A percentile compares a stretch with the other conserved stretches of the same genome.
Conservation (phyloP, 2,113 vertebrate genomes). For the Nesoenas mayeri region DNA sequence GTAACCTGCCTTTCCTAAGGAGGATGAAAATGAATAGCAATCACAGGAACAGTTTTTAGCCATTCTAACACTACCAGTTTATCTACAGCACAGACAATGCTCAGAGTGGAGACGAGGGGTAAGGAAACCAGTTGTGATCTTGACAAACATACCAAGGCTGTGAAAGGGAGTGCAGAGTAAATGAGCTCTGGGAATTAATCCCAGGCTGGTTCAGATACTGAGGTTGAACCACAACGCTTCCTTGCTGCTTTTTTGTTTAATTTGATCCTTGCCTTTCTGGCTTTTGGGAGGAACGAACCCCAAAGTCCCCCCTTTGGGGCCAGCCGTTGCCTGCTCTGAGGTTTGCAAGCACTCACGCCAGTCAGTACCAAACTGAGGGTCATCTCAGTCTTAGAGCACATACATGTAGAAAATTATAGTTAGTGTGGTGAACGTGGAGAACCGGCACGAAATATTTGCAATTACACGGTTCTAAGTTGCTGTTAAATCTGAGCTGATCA, state of each 20-base stretch:
- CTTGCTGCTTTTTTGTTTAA: background rate
- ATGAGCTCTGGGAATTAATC: background rate
- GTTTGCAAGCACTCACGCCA: background rate
- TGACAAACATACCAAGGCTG: background rate
- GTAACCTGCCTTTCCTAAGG: background rate
- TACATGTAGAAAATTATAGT: background rate
- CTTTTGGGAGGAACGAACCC: background rate
- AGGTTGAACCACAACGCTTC: background rate
- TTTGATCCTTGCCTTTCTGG: background rate
- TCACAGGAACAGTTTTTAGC: background rate
- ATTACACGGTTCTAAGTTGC: background rate
- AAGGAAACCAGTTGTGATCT: background rate
- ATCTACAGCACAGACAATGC: background rate
- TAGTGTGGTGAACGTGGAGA: background rate
- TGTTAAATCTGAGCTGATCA: background rate
- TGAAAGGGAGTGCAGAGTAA: background rate
- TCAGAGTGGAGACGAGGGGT: background rate
- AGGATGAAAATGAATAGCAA: background rate
- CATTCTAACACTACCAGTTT: background rate
- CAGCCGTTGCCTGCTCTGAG: background rate
- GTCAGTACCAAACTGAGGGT: background rate
- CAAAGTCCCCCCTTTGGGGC: background rate
- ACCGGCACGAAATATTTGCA: background rate
- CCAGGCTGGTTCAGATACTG: background rate
- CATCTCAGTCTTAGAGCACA: background rate